Conservation (phyloP, 2,888 invertebrate species). For the Lysandra coridon region DNA sequence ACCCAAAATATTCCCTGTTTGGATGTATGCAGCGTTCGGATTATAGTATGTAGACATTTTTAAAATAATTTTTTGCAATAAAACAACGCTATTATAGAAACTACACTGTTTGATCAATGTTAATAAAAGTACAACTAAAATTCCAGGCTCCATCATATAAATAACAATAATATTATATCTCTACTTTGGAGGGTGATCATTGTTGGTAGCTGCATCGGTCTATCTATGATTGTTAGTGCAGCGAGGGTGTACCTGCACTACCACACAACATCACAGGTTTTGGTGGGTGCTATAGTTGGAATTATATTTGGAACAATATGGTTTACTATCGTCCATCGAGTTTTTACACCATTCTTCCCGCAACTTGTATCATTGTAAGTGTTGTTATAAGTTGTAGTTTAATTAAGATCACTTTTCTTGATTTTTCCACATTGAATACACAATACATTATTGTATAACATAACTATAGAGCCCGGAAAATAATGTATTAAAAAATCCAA, state of each 20-base stretch:
- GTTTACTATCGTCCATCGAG: constrained; percentile 89
- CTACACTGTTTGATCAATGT: background rate
- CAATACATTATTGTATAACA: too few relatives aligned
- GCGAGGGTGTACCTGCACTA: constrained; percentile 92
- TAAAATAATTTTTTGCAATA: too few relatives aligned
- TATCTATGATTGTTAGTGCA: constrained; percentile 83
- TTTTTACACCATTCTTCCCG: constrained; percentile 92
- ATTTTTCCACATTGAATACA: background rate
- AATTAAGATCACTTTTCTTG: background rate
- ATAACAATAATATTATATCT: constrained; percentile 88
- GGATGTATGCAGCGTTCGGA: too few relatives aligned
- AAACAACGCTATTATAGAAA: too few relatives aligned
- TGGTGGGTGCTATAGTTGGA: constrained; percentile 89
- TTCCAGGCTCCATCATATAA: constrained; percentile 89
- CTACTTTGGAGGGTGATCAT: constrained; percentile 86
- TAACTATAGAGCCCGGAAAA: too few relatives aligned
- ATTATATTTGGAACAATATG: constrained; percentile 87
- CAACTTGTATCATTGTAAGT: constrained; percentile 91
- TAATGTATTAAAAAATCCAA: too few relatives aligned
- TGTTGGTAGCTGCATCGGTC: constrained; percentile 80
- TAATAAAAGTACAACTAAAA: background rate
- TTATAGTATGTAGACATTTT: too few relatives aligned
- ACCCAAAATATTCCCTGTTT: too few relatives aligned
- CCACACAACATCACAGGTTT: constrained; percentile 90
- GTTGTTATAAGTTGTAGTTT: constrained; percentile 22